Conservation (phyloP, 2,888 invertebrate genomes). For the Agonopterix subpropinquella region DNA sequence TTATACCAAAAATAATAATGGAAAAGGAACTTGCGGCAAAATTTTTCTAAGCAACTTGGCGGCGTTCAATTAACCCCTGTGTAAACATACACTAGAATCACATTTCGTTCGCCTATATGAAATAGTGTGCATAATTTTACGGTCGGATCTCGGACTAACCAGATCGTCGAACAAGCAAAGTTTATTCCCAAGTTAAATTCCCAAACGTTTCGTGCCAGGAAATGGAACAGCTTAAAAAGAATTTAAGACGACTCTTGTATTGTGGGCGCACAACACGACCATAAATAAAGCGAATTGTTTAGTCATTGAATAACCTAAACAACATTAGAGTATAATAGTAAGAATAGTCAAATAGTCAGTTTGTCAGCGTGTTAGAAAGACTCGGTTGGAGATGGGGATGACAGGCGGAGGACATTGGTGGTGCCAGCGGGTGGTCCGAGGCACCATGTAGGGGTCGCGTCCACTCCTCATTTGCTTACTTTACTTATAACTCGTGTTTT, state of each 20-base stretch:
- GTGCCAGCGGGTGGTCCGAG: conserved; percentile 19
- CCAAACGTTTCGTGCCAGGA: conserved; percentile 39
- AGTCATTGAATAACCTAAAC: conserved; percentile 61
- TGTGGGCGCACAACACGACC: conserved; percentile 56
- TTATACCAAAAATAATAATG: too few species aligned
- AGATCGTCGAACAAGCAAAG: too few species aligned
- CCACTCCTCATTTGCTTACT: conserved; percentile 33
- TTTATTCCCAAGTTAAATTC: neutral
- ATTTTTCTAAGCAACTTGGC: too few species aligned
- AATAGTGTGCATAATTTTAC: too few species aligned
- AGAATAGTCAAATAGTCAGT: conserved; percentile 66
- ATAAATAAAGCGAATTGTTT: conserved; percentile 66
- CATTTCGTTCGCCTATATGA: too few species aligned
- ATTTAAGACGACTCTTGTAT: conserved; percentile 42
- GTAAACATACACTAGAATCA: too few species aligned
- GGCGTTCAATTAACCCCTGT: too few species aligned
- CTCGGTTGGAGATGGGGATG: conserved; percentile 38
- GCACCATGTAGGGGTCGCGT: conserved; percentile 30
- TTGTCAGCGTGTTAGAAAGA: conserved; percentile 49
- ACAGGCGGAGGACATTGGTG: conserved; percentile 33
- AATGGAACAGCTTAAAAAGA: conserved; percentile 60
- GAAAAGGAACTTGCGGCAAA: too few species aligned
- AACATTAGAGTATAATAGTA: conserved; percentile 51
- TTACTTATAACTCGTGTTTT: conserved; percentile 20
- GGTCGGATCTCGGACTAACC: too few species aligned